A percentile compares a stretch with the other conserved stretches of the same genome.
Evolutionary conservation across 2,888 invertebrate species (phyloP).

Genomic region (Amblyjoppa proteus): DNA sequence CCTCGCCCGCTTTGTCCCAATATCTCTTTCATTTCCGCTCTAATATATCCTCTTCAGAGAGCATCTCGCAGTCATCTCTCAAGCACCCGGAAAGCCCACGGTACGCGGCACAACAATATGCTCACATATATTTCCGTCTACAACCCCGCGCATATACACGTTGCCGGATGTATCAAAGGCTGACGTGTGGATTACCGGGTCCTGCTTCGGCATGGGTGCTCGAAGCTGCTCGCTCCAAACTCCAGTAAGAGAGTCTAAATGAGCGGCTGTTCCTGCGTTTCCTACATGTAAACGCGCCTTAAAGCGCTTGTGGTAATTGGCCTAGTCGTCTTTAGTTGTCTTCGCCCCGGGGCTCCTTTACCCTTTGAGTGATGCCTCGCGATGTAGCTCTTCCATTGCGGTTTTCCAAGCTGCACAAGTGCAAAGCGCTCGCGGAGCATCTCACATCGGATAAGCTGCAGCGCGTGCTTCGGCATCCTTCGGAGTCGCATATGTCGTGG

Average conservation of each 20-base stretch:
- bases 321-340: conserved; percentile 11
- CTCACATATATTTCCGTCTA: conserved; percentile 2
- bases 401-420: conserved; percentile 2
- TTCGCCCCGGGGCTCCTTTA: conserved; percentile 5
- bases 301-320: conserved; percentile 27
- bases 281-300: conserved; percentile 6
- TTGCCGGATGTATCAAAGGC: not conserved
- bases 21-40: conserved; percentile 1
- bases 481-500: not conserved
- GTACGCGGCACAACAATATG: not conserved
- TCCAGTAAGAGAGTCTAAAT: not conserved
- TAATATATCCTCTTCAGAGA: not conserved
- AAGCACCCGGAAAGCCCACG: not conserved
- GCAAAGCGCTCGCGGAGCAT: not conserved
- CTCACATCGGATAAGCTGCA: not conserved
- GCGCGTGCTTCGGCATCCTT: not conserved
- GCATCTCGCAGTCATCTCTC: not conserved
- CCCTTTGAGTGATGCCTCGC: not conserved
- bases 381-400: not conserved
- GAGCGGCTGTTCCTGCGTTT: not conserved
- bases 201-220: not conserved
- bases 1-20: not conserved
- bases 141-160: not conserved
- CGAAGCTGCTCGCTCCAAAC: not conserved
- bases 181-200: not conserved